These are phyloP conservation scores for Empidonax alnorum DNA, from an alignment of 2,113 vertebrate species.

Conservation along the genomic window DNA sequence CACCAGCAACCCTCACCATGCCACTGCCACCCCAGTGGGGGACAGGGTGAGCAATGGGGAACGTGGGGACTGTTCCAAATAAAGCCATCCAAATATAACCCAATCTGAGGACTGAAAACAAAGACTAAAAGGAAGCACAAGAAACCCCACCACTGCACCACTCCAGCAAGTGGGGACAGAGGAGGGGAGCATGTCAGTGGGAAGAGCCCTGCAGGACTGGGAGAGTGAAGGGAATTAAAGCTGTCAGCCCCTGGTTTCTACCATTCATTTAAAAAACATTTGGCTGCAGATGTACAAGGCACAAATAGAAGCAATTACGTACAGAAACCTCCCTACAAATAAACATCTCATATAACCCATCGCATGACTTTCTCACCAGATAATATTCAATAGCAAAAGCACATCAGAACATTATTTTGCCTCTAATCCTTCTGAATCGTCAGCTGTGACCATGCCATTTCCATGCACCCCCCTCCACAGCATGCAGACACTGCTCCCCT, in stretches of 20 bases:
- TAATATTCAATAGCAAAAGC: background rate
- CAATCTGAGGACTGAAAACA: background rate
- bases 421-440: background rate
- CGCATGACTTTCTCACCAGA: background rate
- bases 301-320: background rate
- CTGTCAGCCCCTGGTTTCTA: background rate
- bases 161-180: background rate
- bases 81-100: background rate
- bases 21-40: background rate
- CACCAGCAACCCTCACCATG: accelerated
- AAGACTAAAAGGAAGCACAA: background rate
- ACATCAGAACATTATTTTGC: background rate
- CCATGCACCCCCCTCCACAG: accelerated
- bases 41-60: background rate
- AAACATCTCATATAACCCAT: background rate
- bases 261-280: background rate
- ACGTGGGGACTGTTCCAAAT: accelerated
- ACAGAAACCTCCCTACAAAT: background rate
- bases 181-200: background rate
- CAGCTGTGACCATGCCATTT: background rate
- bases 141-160: background rate
- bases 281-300: background rate
- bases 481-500: background rate
- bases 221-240: background rate
- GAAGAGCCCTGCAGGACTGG: background rate